Evolutionary conservation across 2,888 invertebrate species (phyloP), one percentile per base, ranked within the genome.

Genomic region (Tenthredo scrophulariae): DNA sequence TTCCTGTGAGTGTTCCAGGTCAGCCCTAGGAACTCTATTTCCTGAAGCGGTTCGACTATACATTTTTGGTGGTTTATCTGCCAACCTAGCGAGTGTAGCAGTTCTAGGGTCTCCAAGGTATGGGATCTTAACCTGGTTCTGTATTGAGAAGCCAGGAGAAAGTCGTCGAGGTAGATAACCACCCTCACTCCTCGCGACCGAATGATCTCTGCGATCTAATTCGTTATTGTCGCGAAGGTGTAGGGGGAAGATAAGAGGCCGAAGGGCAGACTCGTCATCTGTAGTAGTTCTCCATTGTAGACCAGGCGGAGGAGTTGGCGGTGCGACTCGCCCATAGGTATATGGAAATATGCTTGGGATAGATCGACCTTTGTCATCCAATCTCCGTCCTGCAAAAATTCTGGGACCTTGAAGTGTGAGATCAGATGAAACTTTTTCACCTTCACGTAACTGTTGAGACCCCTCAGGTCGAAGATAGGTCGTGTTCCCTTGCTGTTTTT

Each of bases 171-270:
- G 43, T 89, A 88, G 0, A 87, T 87, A 18, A 87, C 50, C 9
- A 87, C 86, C 79, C 85, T 86, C 74, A 87, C 29, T 1, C 84
- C 86, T 83, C 40, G 85, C 40, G 86, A 72, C n/a, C 86, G 85
- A 85, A 89, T 84, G 74, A 84, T 84, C n/a, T 87, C 85, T 29
- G 89, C 89, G 15, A 89, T 84, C 88, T 87, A 89, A 65, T 89
- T 89, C 85, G 88, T 88, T 26, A 89, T 65, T 6, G 86, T 85
- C 22, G 88, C 86, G 67, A 90, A 89, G 43, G 10, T 74, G 1
- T 43, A 15, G 26, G 74, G 74, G 74, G 74, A 46, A 43, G 43
- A 43, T 40, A 26, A 74, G 43, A 74, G 74, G 22, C 74, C 74
- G 26, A 74, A 74, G 22, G 74, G 46, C 74, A 74, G 22, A 15